Percentiles rank a stretch among this genome's conserved stretches.
These are phyloP conservation scores for Meandrina meandrites DNA, from an alignment of 92 coral and sea anemone genomes.

Conservation along the genomic window DNA sequence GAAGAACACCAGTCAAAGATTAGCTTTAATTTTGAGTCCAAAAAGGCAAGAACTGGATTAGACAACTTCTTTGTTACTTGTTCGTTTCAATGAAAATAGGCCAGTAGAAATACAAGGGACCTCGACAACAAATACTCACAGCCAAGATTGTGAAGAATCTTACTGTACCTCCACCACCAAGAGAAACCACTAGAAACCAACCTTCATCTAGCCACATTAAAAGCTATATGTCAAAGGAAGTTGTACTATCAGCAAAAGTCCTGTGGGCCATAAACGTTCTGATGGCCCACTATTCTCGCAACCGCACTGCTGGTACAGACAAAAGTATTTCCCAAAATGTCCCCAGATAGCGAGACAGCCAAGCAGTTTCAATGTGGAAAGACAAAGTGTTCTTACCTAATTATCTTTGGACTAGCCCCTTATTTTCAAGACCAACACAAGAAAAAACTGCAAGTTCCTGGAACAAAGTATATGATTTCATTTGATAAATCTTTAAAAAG, in stretches of 20 bases:
- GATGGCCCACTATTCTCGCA: too few relatives aligned
- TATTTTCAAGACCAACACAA: conserved; percentile 35
- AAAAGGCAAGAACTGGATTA: conserved; percentile 50
- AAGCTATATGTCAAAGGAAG: conserved; percentile 43
- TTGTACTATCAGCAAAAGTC: conserved; percentile 49
- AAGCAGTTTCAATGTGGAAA: conserved; percentile 53
- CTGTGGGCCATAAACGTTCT: too few relatives aligned
- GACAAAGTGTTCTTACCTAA: too few relatives aligned
- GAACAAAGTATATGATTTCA: too few relatives aligned
- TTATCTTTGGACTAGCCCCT: conserved; percentile 56
- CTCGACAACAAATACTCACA: too few relatives aligned
- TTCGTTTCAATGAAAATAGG: conserved; percentile 52
- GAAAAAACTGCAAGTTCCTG: conserved; percentile 37
- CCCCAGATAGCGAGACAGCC: conserved; percentile 59
- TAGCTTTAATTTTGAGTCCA: conserved; percentile 42
- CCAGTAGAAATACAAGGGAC: conserved; percentile 46
- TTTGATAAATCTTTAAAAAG: conserved; percentile 49
- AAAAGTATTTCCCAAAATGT: conserved; percentile 56
- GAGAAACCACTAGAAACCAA: too few relatives aligned
- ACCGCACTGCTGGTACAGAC: too few relatives aligned
- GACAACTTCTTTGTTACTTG: conserved; percentile 41
- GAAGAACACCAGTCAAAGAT: conserved; percentile 42
- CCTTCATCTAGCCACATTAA: conserved; percentile 49
- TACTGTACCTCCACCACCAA: too few relatives aligned
- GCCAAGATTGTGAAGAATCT: too few relatives aligned